Evolutionary conservation across 2,113 vertebrate genomes (phyloP).

Genomic region (Limanda limanda): DNA sequence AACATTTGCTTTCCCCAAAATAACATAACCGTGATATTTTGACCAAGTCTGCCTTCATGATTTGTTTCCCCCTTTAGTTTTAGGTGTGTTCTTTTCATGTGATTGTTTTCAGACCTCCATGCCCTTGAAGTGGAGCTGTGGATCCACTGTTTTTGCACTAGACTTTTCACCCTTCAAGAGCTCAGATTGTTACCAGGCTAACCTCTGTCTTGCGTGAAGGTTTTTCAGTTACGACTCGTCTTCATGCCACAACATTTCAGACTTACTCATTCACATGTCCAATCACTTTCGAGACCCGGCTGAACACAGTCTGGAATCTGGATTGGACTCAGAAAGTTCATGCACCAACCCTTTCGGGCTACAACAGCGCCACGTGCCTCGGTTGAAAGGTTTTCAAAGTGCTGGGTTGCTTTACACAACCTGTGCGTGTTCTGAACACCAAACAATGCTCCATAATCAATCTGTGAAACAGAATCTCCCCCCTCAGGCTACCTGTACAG

Average conservation of each 20-base stretch:
- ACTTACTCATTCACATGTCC: slow-evolving; percentile 31
- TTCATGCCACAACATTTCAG: slow-evolving; percentile 62
- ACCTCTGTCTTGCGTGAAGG: slow-evolving; percentile 74
- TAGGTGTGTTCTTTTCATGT: slow-evolving; percentile 55
- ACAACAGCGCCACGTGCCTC: slow-evolving; percentile 13
- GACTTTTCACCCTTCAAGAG: slow-evolving; percentile 64
- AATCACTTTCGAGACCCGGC: slow-evolving; percentile 46
- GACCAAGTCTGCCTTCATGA: too few relatives aligned
- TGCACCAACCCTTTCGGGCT: slow-evolving; percentile 24
- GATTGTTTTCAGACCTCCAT: slow-evolving; percentile 78
- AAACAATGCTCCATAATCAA: slow-evolving; percentile 64
- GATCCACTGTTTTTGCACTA: slow-evolving; percentile 85
- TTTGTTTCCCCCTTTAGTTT: slow-evolving; percentile 7
- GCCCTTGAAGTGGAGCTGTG: slow-evolving; percentile 81
- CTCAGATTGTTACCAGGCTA: slow-evolving; percentile 56
- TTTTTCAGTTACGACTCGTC: slow-evolving; percentile 54
- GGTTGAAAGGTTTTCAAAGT: slow-evolving; percentile 17
- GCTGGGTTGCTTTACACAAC: slow-evolving; percentile 48
- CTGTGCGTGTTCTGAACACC: slow-evolving; percentile 61
- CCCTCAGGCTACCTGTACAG: slow-evolving; percentile 75
- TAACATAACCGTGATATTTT: too few relatives aligned
- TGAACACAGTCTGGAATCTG: slow-evolving; percentile 42
- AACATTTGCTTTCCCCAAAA: too few relatives aligned
- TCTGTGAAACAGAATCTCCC: slow-evolving; percentile 74
- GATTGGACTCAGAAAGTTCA: slow-evolving; percentile 38